These are phyloP conservation scores for Pocillopora damicornis DNA, from an alignment of 64 coral and sea anemone genomes.

Conservation along the genomic window DNA sequence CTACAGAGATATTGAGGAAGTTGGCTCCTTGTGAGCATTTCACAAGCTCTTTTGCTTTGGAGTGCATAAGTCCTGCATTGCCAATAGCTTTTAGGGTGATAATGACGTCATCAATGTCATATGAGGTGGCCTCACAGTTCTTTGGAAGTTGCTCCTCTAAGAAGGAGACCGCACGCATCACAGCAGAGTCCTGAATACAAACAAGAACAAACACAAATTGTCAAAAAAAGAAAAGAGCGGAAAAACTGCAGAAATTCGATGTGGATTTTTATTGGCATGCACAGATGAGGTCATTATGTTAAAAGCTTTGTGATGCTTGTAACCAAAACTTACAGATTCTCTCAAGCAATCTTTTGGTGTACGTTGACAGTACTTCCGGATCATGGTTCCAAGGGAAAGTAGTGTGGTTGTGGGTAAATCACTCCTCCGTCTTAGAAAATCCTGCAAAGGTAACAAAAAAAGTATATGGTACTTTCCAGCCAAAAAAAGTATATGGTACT, in stretches of 20 bases:
- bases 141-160: conserved; percentile 27
- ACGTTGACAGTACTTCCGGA: conserved; percentile 62
- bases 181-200: not conserved
- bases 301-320: not conserved
- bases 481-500: not conserved
- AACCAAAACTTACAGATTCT: conserved; percentile 22
- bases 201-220: not conserved
- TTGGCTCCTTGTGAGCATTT: conserved; percentile 57
- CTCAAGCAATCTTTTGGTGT: conserved; percentile 30
- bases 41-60: conserved; percentile 28
- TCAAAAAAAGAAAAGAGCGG: too few species aligned
- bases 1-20: conserved; percentile 61
- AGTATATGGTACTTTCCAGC: not conserved
- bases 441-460: conserved; percentile 24
- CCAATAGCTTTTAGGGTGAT: conserved; percentile 53
- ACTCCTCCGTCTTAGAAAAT: conserved; percentile 13
- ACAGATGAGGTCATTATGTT: not conserved
- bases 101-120: conserved; percentile 58
- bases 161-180: conserved; percentile 6
- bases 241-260: too few species aligned
- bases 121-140: conserved; percentile 33
- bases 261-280: too few species aligned
- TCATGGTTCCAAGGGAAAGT: conserved; percentile 59
- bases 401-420: conserved; percentile 38
- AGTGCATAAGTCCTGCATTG: conserved; percentile 41